Percentiles rank a stretch among this genome's conserved stretches.
Conservation (phyloP, 2,797 vertebrate genomes). For the Micropoecilia bifurca region DNA sequence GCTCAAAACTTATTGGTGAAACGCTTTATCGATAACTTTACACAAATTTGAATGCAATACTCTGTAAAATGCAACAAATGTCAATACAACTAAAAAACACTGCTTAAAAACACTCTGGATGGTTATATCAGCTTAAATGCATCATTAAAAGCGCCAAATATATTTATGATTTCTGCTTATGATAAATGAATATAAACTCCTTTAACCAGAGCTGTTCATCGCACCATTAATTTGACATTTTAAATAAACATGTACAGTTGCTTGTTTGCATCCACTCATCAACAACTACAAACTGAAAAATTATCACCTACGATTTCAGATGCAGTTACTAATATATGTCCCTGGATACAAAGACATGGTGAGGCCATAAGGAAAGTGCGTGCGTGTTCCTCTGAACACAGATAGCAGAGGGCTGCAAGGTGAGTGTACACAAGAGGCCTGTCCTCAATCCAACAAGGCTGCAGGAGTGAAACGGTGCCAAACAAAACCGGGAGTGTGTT, state of each 20-base stretch:
- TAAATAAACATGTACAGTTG: background rate
- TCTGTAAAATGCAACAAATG: background rate
- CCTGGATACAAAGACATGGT: constrained; percentile 28
- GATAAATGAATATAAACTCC: background rate
- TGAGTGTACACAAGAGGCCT: constrained; percentile 24
- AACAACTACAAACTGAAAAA: background rate
- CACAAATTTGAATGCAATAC: background rate
- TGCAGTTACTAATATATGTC: background rate
- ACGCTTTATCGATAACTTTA: background rate
- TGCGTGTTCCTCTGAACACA: constrained; percentile 21
- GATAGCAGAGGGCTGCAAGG: constrained; percentile 39
- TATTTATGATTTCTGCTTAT: background rate
- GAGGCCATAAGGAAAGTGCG: background rate
- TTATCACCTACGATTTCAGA: background rate
- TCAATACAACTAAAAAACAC: background rate
- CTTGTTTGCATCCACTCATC: background rate
- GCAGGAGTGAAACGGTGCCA: constrained; percentile 27
- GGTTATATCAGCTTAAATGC: background rate
- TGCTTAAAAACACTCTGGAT: too few species aligned
- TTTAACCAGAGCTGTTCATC: background rate
- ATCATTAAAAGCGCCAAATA: background rate
- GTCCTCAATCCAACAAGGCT: constrained; percentile 24
- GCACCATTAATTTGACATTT: background rate
- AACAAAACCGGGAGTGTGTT: constrained; percentile 19
- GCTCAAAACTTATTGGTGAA: background rate